Percentiles rank a stretch among this genome's conserved stretches.
Conservation (phyloP, 2,888 invertebrate species). For the Plusia festucae region DNA sequence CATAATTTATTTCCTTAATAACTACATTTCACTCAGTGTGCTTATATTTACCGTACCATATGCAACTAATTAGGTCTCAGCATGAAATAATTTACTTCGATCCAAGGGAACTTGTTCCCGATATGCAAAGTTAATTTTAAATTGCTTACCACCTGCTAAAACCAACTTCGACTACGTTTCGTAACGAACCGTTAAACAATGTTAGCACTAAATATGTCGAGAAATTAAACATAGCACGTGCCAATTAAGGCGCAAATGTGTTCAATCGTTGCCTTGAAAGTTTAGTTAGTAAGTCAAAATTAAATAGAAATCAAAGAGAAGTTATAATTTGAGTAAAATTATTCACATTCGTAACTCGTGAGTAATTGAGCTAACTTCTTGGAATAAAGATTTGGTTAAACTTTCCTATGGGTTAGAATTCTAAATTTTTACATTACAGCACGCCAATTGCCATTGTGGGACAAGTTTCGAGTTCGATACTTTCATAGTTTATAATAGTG, state of each 20-base stretch:
- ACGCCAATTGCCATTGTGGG: background rate
- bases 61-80: slow-evolving; percentile 35
- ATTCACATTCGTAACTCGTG: background rate
- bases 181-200: slow-evolving; percentile 30
- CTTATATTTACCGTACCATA: slow-evolving; percentile 22
- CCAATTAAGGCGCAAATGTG: slow-evolving; percentile 22
- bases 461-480: background rate
- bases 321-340: background rate
- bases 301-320: background rate
- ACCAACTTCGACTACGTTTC: slow-evolving; percentile 13
- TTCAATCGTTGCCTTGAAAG: slow-evolving; percentile 14
- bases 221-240: slow-evolving; percentile 25
- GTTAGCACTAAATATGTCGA: slow-evolving; percentile 11
- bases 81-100: slow-evolving; percentile 29
- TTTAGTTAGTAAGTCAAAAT: slow-evolving; percentile 8
- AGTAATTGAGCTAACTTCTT: background rate
- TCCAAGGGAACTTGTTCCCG: slow-evolving; percentile 29
- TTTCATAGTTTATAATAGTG: too few species aligned
- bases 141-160: slow-evolving; percentile 15
- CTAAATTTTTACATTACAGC: too few species aligned
- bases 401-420: background rate
- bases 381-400: background rate
- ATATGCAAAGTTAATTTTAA: slow-evolving; percentile 40
- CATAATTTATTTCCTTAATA: slow-evolving; percentile 18
- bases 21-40: slow-evolving; percentile 33